Base-by-base conservation (phyloP, 2,113 vertebrate genomes). In the Brachirus orientalis region DNA sequence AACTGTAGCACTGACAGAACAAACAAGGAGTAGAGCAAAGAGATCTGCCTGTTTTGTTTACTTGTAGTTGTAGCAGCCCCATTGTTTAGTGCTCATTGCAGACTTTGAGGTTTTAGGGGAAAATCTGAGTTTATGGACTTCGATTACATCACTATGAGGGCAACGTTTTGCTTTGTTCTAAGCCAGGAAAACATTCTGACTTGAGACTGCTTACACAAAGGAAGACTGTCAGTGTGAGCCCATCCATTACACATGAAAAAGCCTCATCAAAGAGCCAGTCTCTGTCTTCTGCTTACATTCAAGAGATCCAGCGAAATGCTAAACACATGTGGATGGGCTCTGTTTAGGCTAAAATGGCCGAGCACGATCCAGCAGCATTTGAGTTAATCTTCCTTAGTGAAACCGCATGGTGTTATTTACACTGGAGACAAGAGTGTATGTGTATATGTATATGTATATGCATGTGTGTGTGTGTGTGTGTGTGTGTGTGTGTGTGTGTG, bases 371-470 rank as follows among this genome's bases (percentile, higher is more conserved):
- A 69, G 83, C 81, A 76, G 82, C 73, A 80, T 83, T 82, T 64
- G 81, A 88, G 79, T 86, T 88, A 83, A 85, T 88, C 82, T 87
- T 77, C 79, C 81, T 79, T 44, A 85, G 79, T 75, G 82, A 79
- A 89, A 88, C 84, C 83, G 71, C 89, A 90, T 86, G 79, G 79
- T 69, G 79, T 74, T 87, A 85, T 91, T 91, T 90, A 90, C 82
- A 81, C 75, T 80, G 71, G 70, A 84, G 82, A 82, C 79, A 67
- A 84, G 58, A 36, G 75, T 70, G 81, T 79, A 58, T 80, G 46
- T 69, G 28, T 33, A 54, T 83, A 44, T 71, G 84, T 76, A 47
- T 73, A 52, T 72, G 18, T 35, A 56, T 81, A 46, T 68, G 46
- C 61, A 41, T 14, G 7, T 38, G 53, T 28, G 22, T 62, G 57